Conservation (phyloP, 2,797 vertebrate genomes). For the Apodemus agrarius region DNA sequence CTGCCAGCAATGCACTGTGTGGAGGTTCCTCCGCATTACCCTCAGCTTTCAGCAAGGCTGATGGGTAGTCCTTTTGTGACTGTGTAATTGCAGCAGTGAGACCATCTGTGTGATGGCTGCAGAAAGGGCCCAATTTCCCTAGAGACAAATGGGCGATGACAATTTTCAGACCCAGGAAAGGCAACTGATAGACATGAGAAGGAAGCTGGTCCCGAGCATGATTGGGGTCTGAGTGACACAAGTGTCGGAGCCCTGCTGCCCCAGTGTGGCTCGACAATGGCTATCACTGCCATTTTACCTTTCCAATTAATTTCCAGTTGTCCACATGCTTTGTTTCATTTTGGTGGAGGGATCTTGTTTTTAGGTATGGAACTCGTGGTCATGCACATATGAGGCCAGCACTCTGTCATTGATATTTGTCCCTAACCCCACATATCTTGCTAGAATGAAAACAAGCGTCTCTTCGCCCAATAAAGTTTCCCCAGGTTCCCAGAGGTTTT, state of each 20-base stretch:
- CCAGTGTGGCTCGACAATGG: too few relatives aligned
- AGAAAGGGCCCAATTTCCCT: neutral
- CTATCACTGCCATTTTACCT: neutral
- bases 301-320: neutral
- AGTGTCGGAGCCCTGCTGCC: neutral
- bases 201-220: neutral
- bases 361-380: neutral
- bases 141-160: neutral
- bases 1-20: neutral
- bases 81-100: too few relatives aligned
- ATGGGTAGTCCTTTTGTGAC: too few relatives aligned
- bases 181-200: neutral
- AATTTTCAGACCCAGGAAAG: neutral
- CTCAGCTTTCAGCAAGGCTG: neutral
- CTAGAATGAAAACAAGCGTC: neutral
- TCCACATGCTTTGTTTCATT: neutral
- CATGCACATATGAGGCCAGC: neutral
- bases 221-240: rapidly evolving
- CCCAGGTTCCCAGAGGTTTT: neutral
- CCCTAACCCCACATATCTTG: neutral
- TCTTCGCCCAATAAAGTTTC: neutral
- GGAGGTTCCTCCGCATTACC: neutral
- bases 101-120: neutral
- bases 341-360: neutral
- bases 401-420: neutral